Base-by-base conservation (phyloP, 2,888 invertebrate species). In the Neoaliturus tenellus region DNA sequence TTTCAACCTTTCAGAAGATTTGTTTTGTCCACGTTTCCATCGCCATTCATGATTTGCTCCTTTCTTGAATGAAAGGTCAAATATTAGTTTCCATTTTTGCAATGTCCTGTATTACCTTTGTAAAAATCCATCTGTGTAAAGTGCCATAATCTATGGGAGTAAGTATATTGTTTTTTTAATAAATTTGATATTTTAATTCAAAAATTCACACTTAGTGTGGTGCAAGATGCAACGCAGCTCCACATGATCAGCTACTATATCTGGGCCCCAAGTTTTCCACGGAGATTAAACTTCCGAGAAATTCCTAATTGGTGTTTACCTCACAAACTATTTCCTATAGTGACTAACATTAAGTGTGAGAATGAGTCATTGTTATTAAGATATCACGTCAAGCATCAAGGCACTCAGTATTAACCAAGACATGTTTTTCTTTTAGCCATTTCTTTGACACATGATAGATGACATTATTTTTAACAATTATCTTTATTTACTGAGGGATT, bases 261-360 rank as follows among this genome's bases (percentile, higher is more conserved):
- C 44, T 44, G 44, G 44, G n/a, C 17, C 51, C 14, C 6, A 62
- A 62, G 62, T 62, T 62, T 62, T 31, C 62, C 62, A 62, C 17
- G 20, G 28, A 6, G 2, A 31, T 14, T 62, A 8, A 14, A 5
- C 14, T 62, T 62, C 62, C 14, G 14, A 20, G 62, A 62, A 48
- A 51, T 23, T 6, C 23, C 25, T 62, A 62, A 62, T 62, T 62
- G 62, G 28, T 62, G 62, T 62, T 62, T 62, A 62, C 31, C 28
- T 62, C 62, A 62, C 62, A 55, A 55, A 62, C 62, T 23, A 55
- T 25, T 55, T 55, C 55, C 55, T 55, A 4, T 12, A 3, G 55
- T 55, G 62, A 31, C 44, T 44, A 2, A 12, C 6, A 14, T 17
- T 44, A 17, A 44, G 44, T 12, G 5, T 39, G 44, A 44, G 2